Percentiles rank a stretch among this genome's conserved stretches.
Evolutionary conservation across 1,140 invertebrate genomes (phyloP).

Genomic region (Nymphalis io): DNA sequence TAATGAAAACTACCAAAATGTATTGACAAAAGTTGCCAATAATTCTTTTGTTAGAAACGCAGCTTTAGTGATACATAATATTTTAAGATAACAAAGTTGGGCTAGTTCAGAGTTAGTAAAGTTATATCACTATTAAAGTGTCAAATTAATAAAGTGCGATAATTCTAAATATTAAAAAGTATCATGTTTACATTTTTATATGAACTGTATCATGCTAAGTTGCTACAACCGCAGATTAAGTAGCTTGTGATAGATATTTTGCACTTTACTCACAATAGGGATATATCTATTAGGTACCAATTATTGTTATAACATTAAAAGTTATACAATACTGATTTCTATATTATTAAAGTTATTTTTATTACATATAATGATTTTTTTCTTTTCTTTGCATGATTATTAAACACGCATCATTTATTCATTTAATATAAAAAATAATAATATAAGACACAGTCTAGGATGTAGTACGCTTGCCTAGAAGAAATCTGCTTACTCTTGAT

Average conservation of each 20-base stretch:
- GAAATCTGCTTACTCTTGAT: no score
- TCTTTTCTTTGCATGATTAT: slow-evolving; percentile 5
- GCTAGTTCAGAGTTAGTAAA: slow-evolving; percentile 4
- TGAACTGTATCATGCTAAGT: slow-evolving; percentile 14
- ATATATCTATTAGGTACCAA: slow-evolving; percentile 29
- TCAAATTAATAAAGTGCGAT: slow-evolving; percentile 5
- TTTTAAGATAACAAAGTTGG: not conserved
- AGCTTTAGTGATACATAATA: not conserved
- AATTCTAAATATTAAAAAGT: slow-evolving; percentile 5
- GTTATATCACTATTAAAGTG: slow-evolving; percentile 3
- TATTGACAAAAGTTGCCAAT: no score
- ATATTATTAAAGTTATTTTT: slow-evolving; percentile 32
- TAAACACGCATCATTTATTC: not conserved
- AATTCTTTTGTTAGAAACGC: no score
- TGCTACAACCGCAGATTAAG: not conserved
- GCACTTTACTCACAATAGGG: slow-evolving; percentile 14
- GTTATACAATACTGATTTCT: slow-evolving; percentile 30
- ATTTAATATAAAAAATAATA: no score
- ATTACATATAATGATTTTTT: slow-evolving; percentile 28
- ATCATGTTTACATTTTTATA: slow-evolving; percentile 29
- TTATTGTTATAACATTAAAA: slow-evolving; percentile 28
- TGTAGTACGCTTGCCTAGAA: no score
- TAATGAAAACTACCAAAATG: no score
- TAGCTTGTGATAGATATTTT: slow-evolving; percentile 18
- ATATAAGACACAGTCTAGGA: no score